phyloP scores from a whole-genome alignment of 2,888 invertebrate species.

The Vanessa cardui region DNA sequence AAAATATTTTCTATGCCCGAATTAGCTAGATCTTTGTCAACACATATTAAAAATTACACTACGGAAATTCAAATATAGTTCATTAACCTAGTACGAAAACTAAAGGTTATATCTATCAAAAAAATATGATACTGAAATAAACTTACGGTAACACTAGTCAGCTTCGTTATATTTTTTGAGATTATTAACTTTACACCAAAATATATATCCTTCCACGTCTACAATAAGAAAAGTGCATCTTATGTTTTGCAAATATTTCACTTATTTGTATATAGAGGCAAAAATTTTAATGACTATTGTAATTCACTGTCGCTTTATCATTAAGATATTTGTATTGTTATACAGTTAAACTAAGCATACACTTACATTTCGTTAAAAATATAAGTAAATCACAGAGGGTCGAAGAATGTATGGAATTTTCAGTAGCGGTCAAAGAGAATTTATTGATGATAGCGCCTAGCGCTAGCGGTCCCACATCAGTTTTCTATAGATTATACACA shows the following conservation, averaged over 20 bases:
- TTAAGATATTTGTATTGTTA: neutral
- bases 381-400: neutral
- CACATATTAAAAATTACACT: neutral
- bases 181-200: neutral
- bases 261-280: neutral
- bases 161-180: neutral
- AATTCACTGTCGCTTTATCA: neutral
- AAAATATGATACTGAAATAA: neutral
- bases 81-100: constrained; percentile 15
- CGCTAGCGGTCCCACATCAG: neutral
- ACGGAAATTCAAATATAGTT: constrained; percentile 21
- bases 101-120: constrained; percentile 3
- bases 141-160: constrained; percentile 18
- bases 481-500: constrained; percentile 5
- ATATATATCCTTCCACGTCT: constrained; percentile 23
- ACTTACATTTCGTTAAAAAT: neutral
- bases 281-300: neutral
- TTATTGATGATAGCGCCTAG: no score
- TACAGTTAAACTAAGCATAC: neutral
- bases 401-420: constrained; percentile 4
- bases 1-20: no score
- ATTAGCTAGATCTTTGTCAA: no score
- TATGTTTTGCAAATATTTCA: constrained; percentile 9
- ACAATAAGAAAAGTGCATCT: constrained; percentile 28
- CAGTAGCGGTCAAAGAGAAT: neutral